Percentiles rank a stretch among this genome's conserved stretches.
Evolutionary conservation across 2,113 vertebrate species (phyloP).

Genomic region (Ameiurus melas): DNA sequence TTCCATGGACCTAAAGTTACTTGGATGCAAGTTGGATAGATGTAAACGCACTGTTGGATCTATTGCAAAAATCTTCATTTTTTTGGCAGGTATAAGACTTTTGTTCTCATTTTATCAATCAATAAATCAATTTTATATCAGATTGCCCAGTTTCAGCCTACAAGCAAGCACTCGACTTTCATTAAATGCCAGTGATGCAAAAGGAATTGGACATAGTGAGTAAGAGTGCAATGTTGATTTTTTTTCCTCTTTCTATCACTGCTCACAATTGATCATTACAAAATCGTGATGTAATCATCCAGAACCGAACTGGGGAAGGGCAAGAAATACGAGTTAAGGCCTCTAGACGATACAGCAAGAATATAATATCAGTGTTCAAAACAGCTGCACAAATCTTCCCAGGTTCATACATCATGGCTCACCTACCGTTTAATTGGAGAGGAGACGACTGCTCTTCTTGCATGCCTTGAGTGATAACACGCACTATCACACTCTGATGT

Average conservation of each 20-base stretch:
- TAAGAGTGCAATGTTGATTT: background rate
- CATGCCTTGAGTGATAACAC: background rate
- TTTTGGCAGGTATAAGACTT: too few relatives aligned
- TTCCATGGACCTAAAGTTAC: background rate
- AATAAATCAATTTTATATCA: background rate
- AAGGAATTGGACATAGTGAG: background rate
- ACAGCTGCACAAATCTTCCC: background rate
- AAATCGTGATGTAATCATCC: background rate
- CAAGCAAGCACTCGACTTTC: background rate
- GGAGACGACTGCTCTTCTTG: background rate
- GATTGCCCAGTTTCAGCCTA: background rate
- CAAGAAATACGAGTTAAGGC: background rate
- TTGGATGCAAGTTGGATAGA: background rate
- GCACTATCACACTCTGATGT: background rate
- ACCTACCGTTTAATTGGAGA: background rate
- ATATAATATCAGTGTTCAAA: background rate
- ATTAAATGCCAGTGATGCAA: background rate
- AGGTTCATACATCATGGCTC: background rate
- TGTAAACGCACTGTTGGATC: background rate
- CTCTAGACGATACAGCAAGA: background rate
- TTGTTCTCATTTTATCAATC: background rate
- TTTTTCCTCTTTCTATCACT: background rate
- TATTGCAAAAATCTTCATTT: background rate
- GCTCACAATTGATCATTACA: background rate
- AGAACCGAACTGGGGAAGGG: background rate